Conservation (phyloP, 1,140 invertebrate species). For the Drosophila sproati region DNA sequence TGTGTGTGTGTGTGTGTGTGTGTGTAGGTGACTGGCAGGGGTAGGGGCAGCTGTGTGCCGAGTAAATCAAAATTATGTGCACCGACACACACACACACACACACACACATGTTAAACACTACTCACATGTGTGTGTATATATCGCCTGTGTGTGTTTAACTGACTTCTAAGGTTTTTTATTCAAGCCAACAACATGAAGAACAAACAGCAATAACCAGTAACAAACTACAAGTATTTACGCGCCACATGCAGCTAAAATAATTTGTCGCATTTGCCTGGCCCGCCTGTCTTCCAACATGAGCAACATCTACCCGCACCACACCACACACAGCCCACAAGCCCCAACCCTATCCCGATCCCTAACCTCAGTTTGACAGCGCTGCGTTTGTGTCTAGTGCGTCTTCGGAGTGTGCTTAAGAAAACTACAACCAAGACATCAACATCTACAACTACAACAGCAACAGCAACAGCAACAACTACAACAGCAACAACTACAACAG, state of each 20-base stretch:
- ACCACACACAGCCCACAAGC: too few relatives aligned
- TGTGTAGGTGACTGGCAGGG: background rate
- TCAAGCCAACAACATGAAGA: constrained; percentile 17
- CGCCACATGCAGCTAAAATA: constrained; percentile 72
- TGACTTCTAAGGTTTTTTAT: constrained; percentile 55
- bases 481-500: background rate
- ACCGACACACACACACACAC: constrained; percentile 19
- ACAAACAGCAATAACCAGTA: constrained; percentile 22
- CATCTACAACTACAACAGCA: constrained; percentile 33
- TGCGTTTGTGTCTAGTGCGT: constrained; percentile 16
- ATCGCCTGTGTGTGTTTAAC: background rate
- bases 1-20: constrained; percentile 9
- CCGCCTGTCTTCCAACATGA: background rate
- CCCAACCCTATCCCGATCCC: background rate
- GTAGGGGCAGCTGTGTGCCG: background rate
- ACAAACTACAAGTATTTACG: constrained; percentile 40
- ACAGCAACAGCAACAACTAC: constrained; percentile 24
- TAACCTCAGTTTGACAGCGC: background rate
- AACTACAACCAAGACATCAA: constrained; percentile 76
- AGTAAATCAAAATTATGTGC: constrained; percentile 62
- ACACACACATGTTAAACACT: background rate
- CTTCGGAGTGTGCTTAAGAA: constrained; percentile 46
- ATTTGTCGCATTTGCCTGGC: constrained; percentile 68
- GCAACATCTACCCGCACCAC: too few relatives aligned
- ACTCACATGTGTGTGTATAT: background rate